Evolutionary conservation across 2,113 vertebrate genomes (phyloP), one percentile per base, ranked within the genome.

Genomic region (Prolemur simus): DNA sequence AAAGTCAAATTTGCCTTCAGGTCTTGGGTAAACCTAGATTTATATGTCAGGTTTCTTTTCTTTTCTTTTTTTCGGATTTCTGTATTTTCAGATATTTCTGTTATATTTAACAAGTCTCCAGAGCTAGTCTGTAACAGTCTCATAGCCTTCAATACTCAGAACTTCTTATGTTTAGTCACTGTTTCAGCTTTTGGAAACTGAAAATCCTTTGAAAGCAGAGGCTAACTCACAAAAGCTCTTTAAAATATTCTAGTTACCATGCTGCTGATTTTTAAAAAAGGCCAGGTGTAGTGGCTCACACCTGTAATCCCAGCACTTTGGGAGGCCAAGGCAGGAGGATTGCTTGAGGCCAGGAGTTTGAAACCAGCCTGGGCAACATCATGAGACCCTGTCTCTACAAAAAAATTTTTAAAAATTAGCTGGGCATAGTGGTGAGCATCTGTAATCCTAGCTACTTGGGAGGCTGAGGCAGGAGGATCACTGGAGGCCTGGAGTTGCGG

Each of bases 141-240:
- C 3, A 13, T 71, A 88, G 29, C 29, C 68, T 94, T 77, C 68
- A 66, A 66, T 83, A 76, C 37, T 45, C 0, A 49, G 47, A 89
- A 52, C 23, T 95, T 92, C 64, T 42, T 81, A 78, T 9, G 25
- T 83, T 77, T 82, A 7, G 73, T 78, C n/a, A 66, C 60, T 77
- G 45, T 88, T 73, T 89, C 82, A 85, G 42, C 42, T 89, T 86
- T 95, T 87, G 77, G 49, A 94, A 95, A 91, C 60, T 68, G 90
- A 52, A 93, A 80, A 45, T 84, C 58, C 66, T 56, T 1, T 91
- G 52, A 87, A 91, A 91, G 29, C 82, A 82, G 49, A 88, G 17
- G 27, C 8, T 32, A 45, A 34, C 23, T 47, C 42, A 11, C 37
- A 54, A 47, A 45, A 49, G 21, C n/a, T 89, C 27, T 89, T 94